These are phyloP conservation scores for Calypte anna DNA, from an alignment of 2,113 vertebrate species.

Conservation along the genomic window DNA sequence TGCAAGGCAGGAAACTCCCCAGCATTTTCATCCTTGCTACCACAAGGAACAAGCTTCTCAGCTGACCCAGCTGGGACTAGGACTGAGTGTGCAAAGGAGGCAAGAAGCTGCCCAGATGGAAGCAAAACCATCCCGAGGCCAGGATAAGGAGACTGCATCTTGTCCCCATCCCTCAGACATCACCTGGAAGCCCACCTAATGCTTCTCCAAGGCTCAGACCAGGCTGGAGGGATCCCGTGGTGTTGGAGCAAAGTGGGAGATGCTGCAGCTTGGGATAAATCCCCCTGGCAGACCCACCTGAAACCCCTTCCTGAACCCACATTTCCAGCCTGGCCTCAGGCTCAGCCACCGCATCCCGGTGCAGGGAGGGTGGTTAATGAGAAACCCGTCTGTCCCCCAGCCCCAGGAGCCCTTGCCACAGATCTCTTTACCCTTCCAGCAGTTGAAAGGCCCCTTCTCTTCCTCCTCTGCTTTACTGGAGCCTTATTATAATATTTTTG, in stretches of 20 bases:
- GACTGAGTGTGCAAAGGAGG: neutral
- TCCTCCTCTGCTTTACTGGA: slow-evolving; percentile 63
- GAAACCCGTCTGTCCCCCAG: slow-evolving; percentile 50
- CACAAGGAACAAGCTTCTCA: accelerated
- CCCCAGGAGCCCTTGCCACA: neutral
- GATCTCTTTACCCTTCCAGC: slow-evolving; percentile 10
- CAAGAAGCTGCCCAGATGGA: neutral
- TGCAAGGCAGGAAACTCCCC: neutral
- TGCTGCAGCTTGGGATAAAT: neutral
- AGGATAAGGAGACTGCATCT: neutral
- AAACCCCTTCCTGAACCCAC: neutral
- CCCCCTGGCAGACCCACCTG: accelerated
- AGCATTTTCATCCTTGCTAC: neutral
- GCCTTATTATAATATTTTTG: slow-evolving; percentile 54
- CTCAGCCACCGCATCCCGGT: neutral
- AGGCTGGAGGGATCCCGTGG: neutral
- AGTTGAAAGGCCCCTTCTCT: slow-evolving; percentile 46
- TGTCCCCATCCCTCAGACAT: accelerated
- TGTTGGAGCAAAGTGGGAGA: neutral
- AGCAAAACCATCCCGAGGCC: neutral
- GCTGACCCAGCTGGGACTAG: neutral
- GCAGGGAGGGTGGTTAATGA: slow-evolving; percentile 26
- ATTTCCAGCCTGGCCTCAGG: neutral
- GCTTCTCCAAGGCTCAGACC: neutral
- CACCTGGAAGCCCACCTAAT: neutral